A percentile compares a stretch with the other conserved stretches of the same genome.
phyloP scores from a whole-genome alignment of 2,888 invertebrate species.

The Thumatha senex region DNA sequence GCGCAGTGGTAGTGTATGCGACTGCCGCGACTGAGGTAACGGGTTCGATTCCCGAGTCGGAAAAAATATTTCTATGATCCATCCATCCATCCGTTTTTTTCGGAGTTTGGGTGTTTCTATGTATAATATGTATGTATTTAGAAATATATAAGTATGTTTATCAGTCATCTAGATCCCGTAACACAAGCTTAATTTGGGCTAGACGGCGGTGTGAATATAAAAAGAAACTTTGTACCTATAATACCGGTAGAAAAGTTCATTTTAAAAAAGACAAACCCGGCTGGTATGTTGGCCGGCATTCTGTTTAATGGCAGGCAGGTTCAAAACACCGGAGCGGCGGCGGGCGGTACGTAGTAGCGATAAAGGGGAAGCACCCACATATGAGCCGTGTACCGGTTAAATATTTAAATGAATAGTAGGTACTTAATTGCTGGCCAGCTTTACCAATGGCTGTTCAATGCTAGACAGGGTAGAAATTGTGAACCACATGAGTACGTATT shows the following conservation, averaged over 20 bases:
- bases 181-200: too few relatives aligned
- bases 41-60: too few relatives aligned
- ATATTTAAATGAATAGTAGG: slow-evolving; percentile 37
- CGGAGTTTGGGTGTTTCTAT: too few relatives aligned
- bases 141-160: too few relatives aligned
- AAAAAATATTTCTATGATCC: too few relatives aligned
- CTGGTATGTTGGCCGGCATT: slow-evolving; percentile 30
- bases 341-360: slow-evolving; percentile 26
- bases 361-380: slow-evolving; percentile 40
- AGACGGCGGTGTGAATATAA: too few relatives aligned
- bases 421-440: slow-evolving; percentile 44
- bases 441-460: slow-evolving; percentile 40
- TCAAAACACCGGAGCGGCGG: slow-evolving; percentile 33
- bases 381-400: slow-evolving; percentile 35
- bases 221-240: too few relatives aligned
- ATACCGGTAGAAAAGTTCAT: neutral
- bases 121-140: too few relatives aligned
- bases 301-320: slow-evolving; percentile 33
- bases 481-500: slow-evolving; percentile 27
- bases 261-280: slow-evolving; percentile 13
- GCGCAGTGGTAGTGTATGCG: too few relatives aligned
- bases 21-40: too few relatives aligned
- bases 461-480: slow-evolving; percentile 38
- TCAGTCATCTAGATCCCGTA: too few relatives aligned
- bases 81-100: too few relatives aligned